Evolutionary conservation across 2,797 vertebrate genomes (phyloP), one percentile per base, ranked within the genome.

Genomic region (Mus minutoides): DNA sequence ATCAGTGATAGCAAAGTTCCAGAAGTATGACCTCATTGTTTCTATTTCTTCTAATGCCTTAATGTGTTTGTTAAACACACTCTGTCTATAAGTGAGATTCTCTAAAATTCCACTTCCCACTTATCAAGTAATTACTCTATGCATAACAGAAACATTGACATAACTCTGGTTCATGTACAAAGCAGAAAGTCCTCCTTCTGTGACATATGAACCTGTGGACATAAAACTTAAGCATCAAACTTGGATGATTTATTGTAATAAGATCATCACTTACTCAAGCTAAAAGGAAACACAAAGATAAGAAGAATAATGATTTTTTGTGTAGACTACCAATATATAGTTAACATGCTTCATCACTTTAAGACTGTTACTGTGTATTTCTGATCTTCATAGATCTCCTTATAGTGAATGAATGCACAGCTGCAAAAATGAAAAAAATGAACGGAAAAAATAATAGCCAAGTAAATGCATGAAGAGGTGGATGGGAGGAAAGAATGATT

Each of bases 1-100:
- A 94, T 75, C n/a, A n/a, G 43, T 77, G 9, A 89, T 40, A 79
- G 75, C 24, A 46, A 96, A 95, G 79, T 84, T 77, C 89, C 43
- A 11, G 76, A 95, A 75, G 24, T 64, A 92, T 40, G 43, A 24
- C 79, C 58, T 95, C 76, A 92, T 79, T 4, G 8, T 21, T 86
- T 37, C 13, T 64, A 76, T 90, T 90, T 89, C 75, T 83, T 84
- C 86, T 75, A 92, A 56, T 9, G 2, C 52, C 94, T 97, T 58
- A 87, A 82, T 95, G 91, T 83, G 79, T 97, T 97, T 94, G 69
- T 46, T 95, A 95, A 94, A 90, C 89, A n/a, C 24, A 77, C 91
- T 92, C 92, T 91, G 94, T 73, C 86, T 92, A 11, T 89, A 26
- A 95, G 86, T 4, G 0, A 89, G 49, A 95, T 95, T 87, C 88